Evolutionary conservation across 1,140 invertebrate species (phyloP), one percentile per base, ranked within the genome.

Genomic region (Planococcus citri): DNA sequence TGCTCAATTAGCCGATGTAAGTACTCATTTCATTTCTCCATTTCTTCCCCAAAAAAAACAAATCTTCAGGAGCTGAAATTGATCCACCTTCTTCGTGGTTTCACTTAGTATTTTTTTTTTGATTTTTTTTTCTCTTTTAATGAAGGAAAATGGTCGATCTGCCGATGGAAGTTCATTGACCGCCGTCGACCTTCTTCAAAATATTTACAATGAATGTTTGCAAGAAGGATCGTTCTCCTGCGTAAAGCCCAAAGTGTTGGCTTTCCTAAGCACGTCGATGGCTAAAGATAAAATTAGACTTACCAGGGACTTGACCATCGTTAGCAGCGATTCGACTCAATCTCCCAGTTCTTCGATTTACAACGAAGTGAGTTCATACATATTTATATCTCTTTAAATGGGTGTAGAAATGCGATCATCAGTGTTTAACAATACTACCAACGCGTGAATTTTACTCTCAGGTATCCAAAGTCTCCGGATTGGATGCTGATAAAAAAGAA

Each of bases 241-340:
- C 78, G 86, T 87, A 41, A 87, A 88, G 74, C 89, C 89, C 10
- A 89, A 88, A 77, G 83, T 89, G 14, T 76, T 90, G 71, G 79
- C 84, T 61, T 91, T 88, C 82, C 81, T 90, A 51, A 86, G 83
- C 71, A 78, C 82, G 24, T 86, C 86, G 2, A 78, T 82, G 25
- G 82, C 85, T 71, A 81, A 87, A 73, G 84, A 87, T 33, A 84
- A 84, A 74, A 84, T 91, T 70, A 82, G 82, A 20, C 83, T 91
- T 60, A 90, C 88, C 1, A 83, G 89, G 3, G 86, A 90, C 73
- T 78, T 91, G 51, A 80, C 84, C 1, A 81, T 91, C 41, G 81
- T 90, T 2, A 87, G 81, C 72, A 84, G 84, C 10, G 78, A 78
- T n/a, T 41, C 68, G 22, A 25, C n/a, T 1, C 9, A 22, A 22